These are phyloP conservation scores for Cynoglossus semilaevis DNA, from an alignment of 2,113 vertebrate genomes.

Conservation along the genomic window DNA sequence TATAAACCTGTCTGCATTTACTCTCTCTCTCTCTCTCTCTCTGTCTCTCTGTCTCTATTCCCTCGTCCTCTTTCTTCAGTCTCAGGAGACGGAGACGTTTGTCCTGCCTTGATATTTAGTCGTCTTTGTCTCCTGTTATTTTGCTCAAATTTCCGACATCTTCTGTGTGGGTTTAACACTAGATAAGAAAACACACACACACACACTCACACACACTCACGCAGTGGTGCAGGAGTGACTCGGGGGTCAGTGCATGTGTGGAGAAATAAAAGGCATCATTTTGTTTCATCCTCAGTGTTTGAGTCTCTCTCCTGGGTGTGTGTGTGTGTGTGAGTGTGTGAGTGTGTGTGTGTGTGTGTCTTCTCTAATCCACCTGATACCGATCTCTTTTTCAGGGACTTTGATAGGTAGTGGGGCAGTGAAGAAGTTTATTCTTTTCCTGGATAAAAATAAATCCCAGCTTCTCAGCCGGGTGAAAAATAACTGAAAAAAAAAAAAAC, in stretches of 20 bases:
- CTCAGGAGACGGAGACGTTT: not conserved
- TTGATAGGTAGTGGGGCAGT: not conserved
- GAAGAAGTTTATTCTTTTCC: not conserved
- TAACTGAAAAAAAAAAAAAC: too few species aligned
- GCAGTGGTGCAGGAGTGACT: slow-evolving; percentile 12
- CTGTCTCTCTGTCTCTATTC: too few species aligned
- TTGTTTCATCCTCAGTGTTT: slow-evolving; percentile 4
- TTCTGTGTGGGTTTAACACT: slow-evolving; percentile 32
- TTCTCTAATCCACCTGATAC: slow-evolving; percentile 5
- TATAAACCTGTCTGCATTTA: slow-evolving; percentile 32
- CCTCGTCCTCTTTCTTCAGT: not conserved
- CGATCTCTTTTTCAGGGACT: not conserved
- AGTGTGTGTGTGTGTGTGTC: not conserved
- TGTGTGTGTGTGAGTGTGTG: not conserved
- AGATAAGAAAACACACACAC: slow-evolving; percentile 19
- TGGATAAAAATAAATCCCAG: too few species aligned
- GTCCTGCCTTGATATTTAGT: slow-evolving; percentile 14
- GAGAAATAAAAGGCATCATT: slow-evolving; percentile 20
- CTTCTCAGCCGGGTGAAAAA: too few species aligned
- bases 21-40: too few species aligned
- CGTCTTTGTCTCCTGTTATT: slow-evolving; percentile 43
- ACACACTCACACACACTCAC: slow-evolving; percentile 2
- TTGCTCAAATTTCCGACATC: slow-evolving; percentile 26
- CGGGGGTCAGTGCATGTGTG: slow-evolving; percentile 1
- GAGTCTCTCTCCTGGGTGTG: too few species aligned